A percentile compares a stretch with the other conserved stretches of the same genome.
Evolutionary conservation across 92 coral and sea anemone species (phyloP).

Genomic region (Isaurus tuberculatus): DNA sequence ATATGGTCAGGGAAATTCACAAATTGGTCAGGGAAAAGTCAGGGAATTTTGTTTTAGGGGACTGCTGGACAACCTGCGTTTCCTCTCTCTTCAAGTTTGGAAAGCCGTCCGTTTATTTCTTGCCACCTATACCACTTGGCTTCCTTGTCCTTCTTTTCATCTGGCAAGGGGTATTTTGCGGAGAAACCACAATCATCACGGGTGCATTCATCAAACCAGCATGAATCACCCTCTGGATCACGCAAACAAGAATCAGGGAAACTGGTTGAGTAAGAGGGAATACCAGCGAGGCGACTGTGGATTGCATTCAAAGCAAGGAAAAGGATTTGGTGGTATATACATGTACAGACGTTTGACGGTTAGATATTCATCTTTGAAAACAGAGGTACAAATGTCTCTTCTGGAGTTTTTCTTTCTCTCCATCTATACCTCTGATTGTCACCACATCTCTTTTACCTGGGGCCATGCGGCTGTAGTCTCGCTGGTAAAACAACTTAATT

Average conservation of each 20-base stretch:
- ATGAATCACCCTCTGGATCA: conserved; percentile 56
- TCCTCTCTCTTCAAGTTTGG: conserved; percentile 50
- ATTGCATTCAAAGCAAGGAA: conserved; percentile 60
- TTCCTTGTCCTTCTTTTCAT: conserved; percentile 40
- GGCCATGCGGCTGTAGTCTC: conserved; percentile 58
- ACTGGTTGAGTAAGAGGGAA: conserved; percentile 4
- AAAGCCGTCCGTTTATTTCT: conserved; percentile 55
- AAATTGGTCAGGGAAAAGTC: too few species aligned
- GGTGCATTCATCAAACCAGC: conserved; percentile 50
- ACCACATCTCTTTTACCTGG: conserved; percentile 62
- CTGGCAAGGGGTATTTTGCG: conserved; percentile 47
- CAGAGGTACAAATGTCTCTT: conserved; percentile 46
- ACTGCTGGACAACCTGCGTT: conserved; percentile 25
- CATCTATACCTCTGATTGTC: conserved; percentile 27
- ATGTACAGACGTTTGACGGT: conserved; percentile 27
- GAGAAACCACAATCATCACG: conserved; percentile 50
- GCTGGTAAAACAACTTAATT: conserved; percentile 43
- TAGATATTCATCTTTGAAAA: conserved; percentile 37
- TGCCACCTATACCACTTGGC: conserved; percentile 54
- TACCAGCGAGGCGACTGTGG: conserved; percentile 46
- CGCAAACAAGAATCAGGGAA: conserved; percentile 37
- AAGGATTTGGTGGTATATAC: conserved; percentile 52
- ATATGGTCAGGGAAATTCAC: too few species aligned
- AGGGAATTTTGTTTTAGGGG: too few species aligned
- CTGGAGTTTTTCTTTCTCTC: conserved; percentile 54